Percentiles rank a stretch among this genome's conserved stretches.
Conservation (phyloP, 2,797 vertebrate species). For the Typhlichthys subterraneus region DNA sequence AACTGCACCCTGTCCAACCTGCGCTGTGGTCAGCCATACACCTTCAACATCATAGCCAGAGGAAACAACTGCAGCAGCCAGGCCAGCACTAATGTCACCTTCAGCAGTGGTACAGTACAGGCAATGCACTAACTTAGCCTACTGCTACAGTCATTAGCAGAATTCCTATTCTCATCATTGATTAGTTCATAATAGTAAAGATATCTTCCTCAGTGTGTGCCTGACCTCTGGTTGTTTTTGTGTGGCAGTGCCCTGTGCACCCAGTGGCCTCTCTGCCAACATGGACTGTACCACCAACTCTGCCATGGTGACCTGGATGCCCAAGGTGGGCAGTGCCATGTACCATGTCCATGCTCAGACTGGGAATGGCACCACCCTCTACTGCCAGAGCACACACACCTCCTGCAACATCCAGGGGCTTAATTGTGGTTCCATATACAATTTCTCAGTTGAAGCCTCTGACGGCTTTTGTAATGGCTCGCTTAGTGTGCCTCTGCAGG, state of each 20-base stretch:
- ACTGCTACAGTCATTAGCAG: too few species aligned
- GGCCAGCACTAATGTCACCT: slow-evolving; percentile 35
- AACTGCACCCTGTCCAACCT: slow-evolving; percentile 66
- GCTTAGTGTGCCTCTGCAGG: slow-evolving; percentile 36
- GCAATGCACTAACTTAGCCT: background rate
- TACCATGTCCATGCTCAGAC: slow-evolving; percentile 62
- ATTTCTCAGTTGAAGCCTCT: slow-evolving; percentile 72
- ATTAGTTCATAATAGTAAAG: too few species aligned
- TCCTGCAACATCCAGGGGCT: slow-evolving; percentile 68
- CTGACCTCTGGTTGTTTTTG: slow-evolving; percentile 11
- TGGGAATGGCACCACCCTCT: slow-evolving; percentile 27
- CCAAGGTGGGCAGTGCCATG: slow-evolving; percentile 49
- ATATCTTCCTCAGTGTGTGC: background rate
- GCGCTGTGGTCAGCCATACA: slow-evolving; percentile 70
- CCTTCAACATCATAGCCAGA: slow-evolving; percentile 57
- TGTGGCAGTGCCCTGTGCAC: slow-evolving; percentile 75
- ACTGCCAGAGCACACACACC: slow-evolving; percentile 53
- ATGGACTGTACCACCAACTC: slow-evolving; percentile 64
- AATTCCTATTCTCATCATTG: too few species aligned
- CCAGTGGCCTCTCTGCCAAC: slow-evolving; percentile 55
- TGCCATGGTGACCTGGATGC: slow-evolving; percentile 71
- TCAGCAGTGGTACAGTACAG: slow-evolving; percentile 62
- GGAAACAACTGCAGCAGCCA: slow-evolving; percentile 67
- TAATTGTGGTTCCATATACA: slow-evolving; percentile 73
- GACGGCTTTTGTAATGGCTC: slow-evolving; percentile 76